Evolutionary conservation across 2,888 invertebrate genomes (phyloP), one percentile per base, ranked within the genome.

Genomic region (Sisyra nigra): DNA sequence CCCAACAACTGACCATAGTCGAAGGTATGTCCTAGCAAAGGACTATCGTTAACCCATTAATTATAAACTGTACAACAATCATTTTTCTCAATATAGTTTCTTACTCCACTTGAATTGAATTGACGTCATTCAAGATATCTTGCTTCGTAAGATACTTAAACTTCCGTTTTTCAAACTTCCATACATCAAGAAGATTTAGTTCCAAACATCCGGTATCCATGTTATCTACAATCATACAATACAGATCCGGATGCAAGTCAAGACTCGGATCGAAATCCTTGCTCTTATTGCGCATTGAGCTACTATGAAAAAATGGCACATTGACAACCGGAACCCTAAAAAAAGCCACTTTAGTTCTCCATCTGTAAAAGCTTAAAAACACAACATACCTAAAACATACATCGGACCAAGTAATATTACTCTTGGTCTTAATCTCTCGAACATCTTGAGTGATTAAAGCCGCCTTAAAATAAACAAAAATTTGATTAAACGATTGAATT

Each of bases 171-270:
- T 79, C 65, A 55, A 69, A 78, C 35, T 71, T 66, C 81, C 82
- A 85, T 48, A 84, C 59, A 55, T 83, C 82, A 48, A 81, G 59
- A 47, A 83, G 65, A 57, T 75, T 82, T 49, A 69, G 60, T 47
- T 74, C 66, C 44, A 74, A 68, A 55, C 84, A 85, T 33, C 68
- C 69, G 40, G 60, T 57, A 46, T 71, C 68, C 54, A 83, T 68
- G 45, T 61, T 66, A 50, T 77, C 67, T 35, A 80, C 58, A 48
- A 83, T 65, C 46, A 61, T 60, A 58, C 83, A 83, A 54, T 80
- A 81, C 38, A 75, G 56, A 2, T 68, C 63, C 37, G 71, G 60
- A 50, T 69, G 67, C 8, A 74, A 59, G 57, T 70, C 66, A 18
- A 74, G 58, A 41, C 71, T 71, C 3, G 71, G 70, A 55, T 81